These are phyloP conservation scores for Jaculus jaculus DNA, from an alignment of 2,113 vertebrate species.

Conservation along the genomic window DNA sequence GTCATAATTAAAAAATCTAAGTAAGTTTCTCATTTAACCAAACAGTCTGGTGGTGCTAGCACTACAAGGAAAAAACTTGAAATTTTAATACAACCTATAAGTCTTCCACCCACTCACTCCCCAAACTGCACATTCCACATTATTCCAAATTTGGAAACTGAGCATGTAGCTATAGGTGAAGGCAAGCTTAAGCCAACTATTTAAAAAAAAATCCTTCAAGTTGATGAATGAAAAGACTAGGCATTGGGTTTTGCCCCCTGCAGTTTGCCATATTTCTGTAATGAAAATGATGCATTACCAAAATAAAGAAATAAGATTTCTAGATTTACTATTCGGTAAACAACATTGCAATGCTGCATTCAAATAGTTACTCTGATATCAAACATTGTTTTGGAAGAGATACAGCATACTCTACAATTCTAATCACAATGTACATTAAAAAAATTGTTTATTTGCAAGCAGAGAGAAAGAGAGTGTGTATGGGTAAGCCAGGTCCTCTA, in stretches of 20 bases:
- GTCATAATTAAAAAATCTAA: background rate
- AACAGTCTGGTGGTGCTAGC: background rate
- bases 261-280: constrained; percentile 39
- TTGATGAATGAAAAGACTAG: background rate
- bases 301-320: constrained; percentile 21
- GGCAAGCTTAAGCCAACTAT: background rate
- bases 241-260: background rate
- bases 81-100: constrained; percentile 27
- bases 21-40: background rate
- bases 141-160: constrained; percentile 32
- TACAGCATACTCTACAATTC: constrained; percentile 20
- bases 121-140: constrained; percentile 8
- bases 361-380: constrained; percentile 8
- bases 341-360: constrained; percentile 26
- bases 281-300: constrained; percentile 4
- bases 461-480: too few relatives aligned
- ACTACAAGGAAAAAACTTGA: constrained; percentile 22
- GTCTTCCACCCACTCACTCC: background rate
- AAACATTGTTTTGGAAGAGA: constrained; percentile 43
- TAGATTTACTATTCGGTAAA: constrained; percentile 41
- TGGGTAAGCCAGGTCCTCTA: too few relatives aligned
- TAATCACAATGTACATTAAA: background rate
- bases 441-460: background rate
- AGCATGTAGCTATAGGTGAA: background rate
- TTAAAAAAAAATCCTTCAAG: constrained; percentile 37